Percentiles rank a stretch among this genome's conserved stretches.
These are phyloP conservation scores for Elysia chlorotica DNA, from an alignment of 1,140 invertebrate species.

Conservation along the genomic window DNA sequence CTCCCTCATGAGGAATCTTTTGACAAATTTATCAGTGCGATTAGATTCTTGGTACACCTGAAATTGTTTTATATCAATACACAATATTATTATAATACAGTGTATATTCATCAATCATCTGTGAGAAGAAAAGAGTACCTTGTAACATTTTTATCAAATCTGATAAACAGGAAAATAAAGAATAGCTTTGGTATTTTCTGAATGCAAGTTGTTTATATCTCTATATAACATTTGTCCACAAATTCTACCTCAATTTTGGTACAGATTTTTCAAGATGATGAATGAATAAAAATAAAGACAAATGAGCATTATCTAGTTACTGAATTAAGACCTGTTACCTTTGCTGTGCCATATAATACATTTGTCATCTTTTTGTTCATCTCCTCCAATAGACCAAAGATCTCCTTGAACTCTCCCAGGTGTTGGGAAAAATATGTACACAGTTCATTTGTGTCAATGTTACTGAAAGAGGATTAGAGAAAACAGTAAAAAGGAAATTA, in stretches of 20 bases:
- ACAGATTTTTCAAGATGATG: background rate
- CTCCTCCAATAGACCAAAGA: slow-evolving; percentile 47
- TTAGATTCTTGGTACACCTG: slow-evolving; percentile 39
- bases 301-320: too few relatives aligned
- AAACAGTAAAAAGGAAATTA: too few relatives aligned
- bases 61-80: too few relatives aligned
- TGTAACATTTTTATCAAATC: too few relatives aligned
- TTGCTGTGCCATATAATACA: slow-evolving; percentile 37
- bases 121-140: too few relatives aligned
- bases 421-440: slow-evolving; percentile 52
- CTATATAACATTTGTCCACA: too few relatives aligned
- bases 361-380: slow-evolving; percentile 45
- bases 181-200: too few relatives aligned
- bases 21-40: slow-evolving; percentile 47
- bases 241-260: too few relatives aligned
- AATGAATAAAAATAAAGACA: background rate
- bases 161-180: too few relatives aligned
- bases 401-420: slow-evolving; percentile 49
- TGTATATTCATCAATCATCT: too few relatives aligned
- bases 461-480: slow-evolving; percentile 44
- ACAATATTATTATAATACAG: too few relatives aligned
- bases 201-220: too few relatives aligned
- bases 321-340: slow-evolving; percentile 28
- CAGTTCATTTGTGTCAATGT: slow-evolving; percentile 51
- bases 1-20: slow-evolving; percentile 48